These are phyloP conservation scores for Spialia ferax DNA, from an alignment of 2,888 invertebrate genomes.

Conservation along the genomic window DNA sequence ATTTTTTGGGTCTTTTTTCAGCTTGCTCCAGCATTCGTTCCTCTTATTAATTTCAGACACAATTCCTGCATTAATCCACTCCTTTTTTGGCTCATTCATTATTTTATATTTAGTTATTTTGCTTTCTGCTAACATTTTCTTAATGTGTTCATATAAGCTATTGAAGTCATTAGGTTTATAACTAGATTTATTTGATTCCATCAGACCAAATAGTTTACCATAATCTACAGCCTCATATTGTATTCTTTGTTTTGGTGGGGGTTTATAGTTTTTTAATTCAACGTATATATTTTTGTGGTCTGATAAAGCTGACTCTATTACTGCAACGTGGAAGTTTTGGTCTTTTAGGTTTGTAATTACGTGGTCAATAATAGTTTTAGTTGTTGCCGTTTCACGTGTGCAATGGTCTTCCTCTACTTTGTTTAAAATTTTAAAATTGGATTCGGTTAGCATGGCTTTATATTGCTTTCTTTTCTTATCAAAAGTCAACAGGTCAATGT, in stretches of 20 bases:
- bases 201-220: background rate
- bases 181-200: background rate
- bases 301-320: slow-evolving; percentile 25
- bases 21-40: slow-evolving; percentile 39
- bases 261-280: slow-evolving; percentile 15
- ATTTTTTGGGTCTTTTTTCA: slow-evolving; percentile 32
- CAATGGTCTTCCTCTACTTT: slow-evolving; percentile 17
- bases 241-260: slow-evolving; percentile 10
- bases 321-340: slow-evolving; percentile 23
- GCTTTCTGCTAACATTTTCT: background rate
- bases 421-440: slow-evolving; percentile 27
- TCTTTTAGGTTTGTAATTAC: slow-evolving; percentile 27
- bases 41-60: slow-evolving; percentile 38
- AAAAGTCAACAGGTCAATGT: slow-evolving; percentile 43
- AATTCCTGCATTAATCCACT: slow-evolving; percentile 44
- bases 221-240: slow-evolving; percentile 11
- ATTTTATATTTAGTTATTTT: slow-evolving; percentile 31
- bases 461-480: slow-evolving; percentile 25
- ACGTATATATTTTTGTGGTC: slow-evolving; percentile 40
- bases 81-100: slow-evolving; percentile 39
- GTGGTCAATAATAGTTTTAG: slow-evolving; percentile 39
- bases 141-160: slow-evolving; percentile 4
- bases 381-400: slow-evolving; percentile 27
- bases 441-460: slow-evolving; percentile 25
- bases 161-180: background rate